These are phyloP conservation scores for Sapajus apella DNA, from an alignment of 2,113 vertebrate species.

Conservation along the genomic window DNA sequence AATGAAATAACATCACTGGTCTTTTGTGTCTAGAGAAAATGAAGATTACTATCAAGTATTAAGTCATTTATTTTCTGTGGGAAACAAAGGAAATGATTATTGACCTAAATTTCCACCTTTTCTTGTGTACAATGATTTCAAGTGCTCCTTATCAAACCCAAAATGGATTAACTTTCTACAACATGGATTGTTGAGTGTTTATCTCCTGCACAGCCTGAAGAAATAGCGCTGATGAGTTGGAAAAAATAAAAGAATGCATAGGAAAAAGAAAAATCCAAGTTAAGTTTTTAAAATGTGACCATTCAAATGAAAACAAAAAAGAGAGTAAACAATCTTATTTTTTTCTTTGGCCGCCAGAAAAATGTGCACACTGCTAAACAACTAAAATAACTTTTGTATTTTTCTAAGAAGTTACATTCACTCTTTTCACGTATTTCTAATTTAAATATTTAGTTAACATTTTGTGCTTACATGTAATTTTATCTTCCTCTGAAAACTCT, in stretches of 20 bases:
- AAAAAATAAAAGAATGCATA: not conserved
- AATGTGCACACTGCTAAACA: not conserved
- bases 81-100: slow-evolving; percentile 42
- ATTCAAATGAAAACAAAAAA: not conserved
- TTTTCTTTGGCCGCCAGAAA: not conserved
- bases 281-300: not conserved
- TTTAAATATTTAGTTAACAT: not conserved
- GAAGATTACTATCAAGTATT: slow-evolving; percentile 62
- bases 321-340: not conserved
- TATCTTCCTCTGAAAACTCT: not conserved
- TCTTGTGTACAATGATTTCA: slow-evolving; percentile 44
- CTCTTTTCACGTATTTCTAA: not conserved
- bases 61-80: slow-evolving; percentile 32
- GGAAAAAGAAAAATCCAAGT: slow-evolving; percentile 1
- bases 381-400: not conserved
- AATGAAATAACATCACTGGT: slow-evolving; percentile 50
- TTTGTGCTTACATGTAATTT: not conserved
- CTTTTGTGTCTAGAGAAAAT: slow-evolving; percentile 49
- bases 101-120: slow-evolving; percentile 51
- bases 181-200: not conserved
- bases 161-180: slow-evolving; percentile 53
- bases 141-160: slow-evolving; percentile 49
- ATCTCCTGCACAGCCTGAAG: not conserved
- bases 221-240: not conserved
- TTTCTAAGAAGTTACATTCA: not conserved